These are phyloP conservation scores for Agrotis ipsilon DNA, from an alignment of 2,888 invertebrate species.

Conservation along the genomic window DNA sequence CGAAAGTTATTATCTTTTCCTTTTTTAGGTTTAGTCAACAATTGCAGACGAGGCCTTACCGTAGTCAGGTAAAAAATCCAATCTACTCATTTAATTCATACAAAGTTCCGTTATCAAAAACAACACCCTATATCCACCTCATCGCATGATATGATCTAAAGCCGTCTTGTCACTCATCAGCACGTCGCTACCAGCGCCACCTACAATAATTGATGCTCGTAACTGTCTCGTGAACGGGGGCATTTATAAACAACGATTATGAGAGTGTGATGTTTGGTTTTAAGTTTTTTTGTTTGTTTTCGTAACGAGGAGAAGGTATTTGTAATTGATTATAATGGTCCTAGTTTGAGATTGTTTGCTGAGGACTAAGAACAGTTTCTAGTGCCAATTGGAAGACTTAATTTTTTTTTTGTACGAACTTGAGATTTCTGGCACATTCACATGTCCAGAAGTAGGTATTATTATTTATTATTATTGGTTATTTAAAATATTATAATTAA, in stretches of 20 bases:
- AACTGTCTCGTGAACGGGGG: constrained; percentile 70
- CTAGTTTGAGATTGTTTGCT: neutral
- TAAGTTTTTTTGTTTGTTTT: constrained; percentile 35
- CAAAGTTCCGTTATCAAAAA: constrained; percentile 7
- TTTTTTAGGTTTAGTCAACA: too few relatives aligned
- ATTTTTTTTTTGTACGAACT: too few relatives aligned
- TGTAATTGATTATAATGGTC: constrained; percentile 41
- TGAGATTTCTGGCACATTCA: too few relatives aligned
- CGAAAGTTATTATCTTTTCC: too few relatives aligned
- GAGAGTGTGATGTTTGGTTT: constrained; percentile 62
- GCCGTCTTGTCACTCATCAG: constrained; percentile 82
- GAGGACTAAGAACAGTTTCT: neutral
- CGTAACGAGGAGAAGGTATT: constrained; percentile 29
- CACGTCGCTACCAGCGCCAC: constrained; percentile 74
- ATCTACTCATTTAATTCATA: neutral
- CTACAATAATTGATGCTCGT: constrained; percentile 80
- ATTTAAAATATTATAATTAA: too few relatives aligned
- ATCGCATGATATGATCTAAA: constrained; percentile 83
- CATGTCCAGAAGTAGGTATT: too few relatives aligned
- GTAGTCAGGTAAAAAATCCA: too few relatives aligned
- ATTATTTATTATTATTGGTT: too few relatives aligned
- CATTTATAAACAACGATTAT: constrained; percentile 66
- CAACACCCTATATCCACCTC: constrained; percentile 73
- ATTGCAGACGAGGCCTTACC: too few relatives aligned
- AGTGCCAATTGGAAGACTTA: too few relatives aligned